Conservation (phyloP, 1,140 invertebrate species). For the Conus betulinus region DNA sequence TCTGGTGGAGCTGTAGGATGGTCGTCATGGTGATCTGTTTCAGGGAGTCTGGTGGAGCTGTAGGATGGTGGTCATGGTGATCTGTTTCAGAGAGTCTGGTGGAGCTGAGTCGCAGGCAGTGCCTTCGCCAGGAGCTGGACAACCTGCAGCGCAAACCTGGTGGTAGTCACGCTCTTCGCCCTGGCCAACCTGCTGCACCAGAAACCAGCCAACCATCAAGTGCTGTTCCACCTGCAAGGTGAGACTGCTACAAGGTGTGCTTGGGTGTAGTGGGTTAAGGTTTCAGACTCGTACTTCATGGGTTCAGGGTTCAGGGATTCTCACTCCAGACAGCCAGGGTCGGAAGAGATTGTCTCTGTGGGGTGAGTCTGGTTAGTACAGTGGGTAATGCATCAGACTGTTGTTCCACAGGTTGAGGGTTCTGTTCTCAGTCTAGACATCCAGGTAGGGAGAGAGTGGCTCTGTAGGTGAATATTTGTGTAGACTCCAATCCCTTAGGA, state of each 20-base stretch:
- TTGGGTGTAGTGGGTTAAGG: no score
- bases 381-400: neutral
- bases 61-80: neutral
- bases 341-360: neutral
- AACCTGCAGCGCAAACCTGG: neutral
- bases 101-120: neutral
- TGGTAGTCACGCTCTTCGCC: neutral
- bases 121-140: neutral
- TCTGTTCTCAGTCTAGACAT: no score
- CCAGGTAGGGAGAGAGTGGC: no score
- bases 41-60: no score
- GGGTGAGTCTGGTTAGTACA: neutral
- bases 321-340: neutral
- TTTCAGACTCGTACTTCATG: no score
- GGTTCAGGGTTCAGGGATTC: neutral
- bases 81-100: neutral
- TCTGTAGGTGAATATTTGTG: no score
- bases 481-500: no score
- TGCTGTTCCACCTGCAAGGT: neutral
- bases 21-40: neutral
- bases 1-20: neutral
- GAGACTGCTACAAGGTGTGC: neutral
- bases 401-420: no score
- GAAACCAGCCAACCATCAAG: neutral
- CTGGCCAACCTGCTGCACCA: neutral